Evolutionary conservation across 2,888 invertebrate genomes (phyloP).

Genomic region (Heteropelma amictum): DNA sequence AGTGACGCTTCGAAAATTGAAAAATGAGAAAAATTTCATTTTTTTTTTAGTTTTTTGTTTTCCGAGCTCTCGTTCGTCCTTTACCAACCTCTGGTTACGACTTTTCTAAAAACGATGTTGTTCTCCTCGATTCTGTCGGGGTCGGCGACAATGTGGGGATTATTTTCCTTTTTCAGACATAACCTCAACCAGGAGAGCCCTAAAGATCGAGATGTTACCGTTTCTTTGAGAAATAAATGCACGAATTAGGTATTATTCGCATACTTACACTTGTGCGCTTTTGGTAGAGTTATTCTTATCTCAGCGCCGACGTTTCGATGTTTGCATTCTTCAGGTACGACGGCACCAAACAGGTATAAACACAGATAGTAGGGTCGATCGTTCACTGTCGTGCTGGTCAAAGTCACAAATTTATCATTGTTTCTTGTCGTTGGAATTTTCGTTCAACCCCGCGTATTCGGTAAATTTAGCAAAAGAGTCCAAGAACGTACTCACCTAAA

Average conservation of each 20-base stretch:
- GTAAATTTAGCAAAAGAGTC: too few relatives aligned
- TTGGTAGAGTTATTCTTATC: constrained; percentile 67
- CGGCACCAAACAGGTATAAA: constrained; percentile 70
- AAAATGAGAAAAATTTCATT: neutral
- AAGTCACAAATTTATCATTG: too few relatives aligned
- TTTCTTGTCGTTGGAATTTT: neutral
- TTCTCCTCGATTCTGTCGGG: constrained; percentile 57
- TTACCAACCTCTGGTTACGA: neutral
- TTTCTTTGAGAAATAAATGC: neutral
- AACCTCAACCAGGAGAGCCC: constrained; percentile 71
- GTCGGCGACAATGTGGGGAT: constrained; percentile 62
- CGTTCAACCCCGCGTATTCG: too few relatives aligned
- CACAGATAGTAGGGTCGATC: constrained; percentile 64
- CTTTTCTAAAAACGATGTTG: neutral
- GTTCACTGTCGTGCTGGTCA: constrained; percentile 63
- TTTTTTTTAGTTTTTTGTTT: too few relatives aligned
- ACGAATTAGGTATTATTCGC: neutral
- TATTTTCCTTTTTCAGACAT: constrained; percentile 56
- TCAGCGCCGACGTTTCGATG: constrained; percentile 70
- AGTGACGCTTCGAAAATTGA: too few relatives aligned
- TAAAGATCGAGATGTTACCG: constrained; percentile 24
- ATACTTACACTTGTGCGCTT: constrained; percentile 70
- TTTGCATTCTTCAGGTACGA: constrained; percentile 67
- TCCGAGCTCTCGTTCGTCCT: too few relatives aligned
- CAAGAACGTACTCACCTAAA: constrained; percentile 74